phyloP scores from a whole-genome alignment of 2,113 vertebrate genomes.

The Chiloscyllium plagiosum region DNA sequence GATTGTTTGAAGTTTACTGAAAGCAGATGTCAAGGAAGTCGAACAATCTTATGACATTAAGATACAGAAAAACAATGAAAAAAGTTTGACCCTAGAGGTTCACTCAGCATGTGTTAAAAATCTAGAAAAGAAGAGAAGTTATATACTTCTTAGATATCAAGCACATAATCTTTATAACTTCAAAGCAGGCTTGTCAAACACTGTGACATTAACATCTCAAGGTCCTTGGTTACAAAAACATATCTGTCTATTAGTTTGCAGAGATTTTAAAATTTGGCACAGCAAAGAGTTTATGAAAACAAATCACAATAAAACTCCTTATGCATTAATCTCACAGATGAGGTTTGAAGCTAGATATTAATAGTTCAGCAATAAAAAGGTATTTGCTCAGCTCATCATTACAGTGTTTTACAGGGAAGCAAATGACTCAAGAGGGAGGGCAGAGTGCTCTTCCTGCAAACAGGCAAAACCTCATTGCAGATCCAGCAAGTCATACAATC shows the following conservation, averaged over 20 bases:
- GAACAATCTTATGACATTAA: conserved; percentile 30
- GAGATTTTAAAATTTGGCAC: conserved; percentile 17
- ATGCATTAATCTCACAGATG: background rate
- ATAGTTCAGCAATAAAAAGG: conserved; percentile 1
- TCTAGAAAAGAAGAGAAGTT: conserved; percentile 23
- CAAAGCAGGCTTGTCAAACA: background rate
- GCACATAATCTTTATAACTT: conserved; percentile 12
- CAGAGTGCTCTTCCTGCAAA: background rate
- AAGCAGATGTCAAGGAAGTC: conserved; percentile 33
- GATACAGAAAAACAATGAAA: conserved; percentile 22
- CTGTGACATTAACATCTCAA: background rate
- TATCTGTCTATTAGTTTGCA: background rate
- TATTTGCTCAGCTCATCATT: background rate
- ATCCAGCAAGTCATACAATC: background rate
- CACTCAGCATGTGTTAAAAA: conserved; percentile 25
- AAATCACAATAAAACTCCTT: background rate
- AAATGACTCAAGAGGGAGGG: background rate
- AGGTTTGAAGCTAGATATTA: background rate
- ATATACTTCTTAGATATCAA: conserved; percentile 24
- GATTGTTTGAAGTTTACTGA: conserved; percentile 34
- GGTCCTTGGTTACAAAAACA: conserved; percentile 13
- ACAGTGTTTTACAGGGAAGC: background rate
- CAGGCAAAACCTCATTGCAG: background rate
- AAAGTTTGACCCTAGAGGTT: background rate
- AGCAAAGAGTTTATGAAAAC: background rate